Evolutionary conservation across 2,888 invertebrate genomes (phyloP), one percentile per base, ranked within the genome.

Genomic region (Andrena marginata): DNA sequence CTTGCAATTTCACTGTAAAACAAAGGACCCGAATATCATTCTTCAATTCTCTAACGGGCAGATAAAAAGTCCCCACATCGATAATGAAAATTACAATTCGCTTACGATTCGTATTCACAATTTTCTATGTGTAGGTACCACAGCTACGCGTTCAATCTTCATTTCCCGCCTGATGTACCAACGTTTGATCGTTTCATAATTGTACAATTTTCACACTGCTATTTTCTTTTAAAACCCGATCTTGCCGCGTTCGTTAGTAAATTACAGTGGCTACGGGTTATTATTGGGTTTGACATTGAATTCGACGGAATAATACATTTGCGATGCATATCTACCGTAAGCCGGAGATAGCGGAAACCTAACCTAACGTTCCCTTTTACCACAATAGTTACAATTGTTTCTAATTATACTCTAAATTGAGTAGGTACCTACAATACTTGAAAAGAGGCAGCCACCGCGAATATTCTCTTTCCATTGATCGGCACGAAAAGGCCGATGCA

Each of bases 391-490:
- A 82, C 71, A 80, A 82, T 71, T 74, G 56, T 59, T 68, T 42
- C 48, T 63, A 69, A 71, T 82, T 69, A 69, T 69, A 60, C n/a
- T 63, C 49, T 65, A 82, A 72, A 82, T 59, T 48, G 60, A 16
- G 42, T 35, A 35, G 35, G 35, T 42, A 4, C 16, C 42, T 63
- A 62, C 63, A 77, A 85, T 76, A 74, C 76, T 78, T 73, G 72
- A 82, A 82, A 87, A 77, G 77, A 67, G 71, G 29, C 63, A 77
- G 59, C 68, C 76, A 82, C 71, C 71, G 68, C 65, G 72, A 87
- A 84, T 77, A 85, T 87, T 78, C 85, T 82, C 79, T 85, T 78
- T 63, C 74, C 85, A 79, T 85, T 82, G 78, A 79, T 29, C 64
- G 74, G 60, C 85, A 85, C 85, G 75, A 82, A 87, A 87, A 60